Evolutionary conservation across 2,797 vertebrate species (phyloP).

Genomic region (Coccyzus lansbergi): DNA sequence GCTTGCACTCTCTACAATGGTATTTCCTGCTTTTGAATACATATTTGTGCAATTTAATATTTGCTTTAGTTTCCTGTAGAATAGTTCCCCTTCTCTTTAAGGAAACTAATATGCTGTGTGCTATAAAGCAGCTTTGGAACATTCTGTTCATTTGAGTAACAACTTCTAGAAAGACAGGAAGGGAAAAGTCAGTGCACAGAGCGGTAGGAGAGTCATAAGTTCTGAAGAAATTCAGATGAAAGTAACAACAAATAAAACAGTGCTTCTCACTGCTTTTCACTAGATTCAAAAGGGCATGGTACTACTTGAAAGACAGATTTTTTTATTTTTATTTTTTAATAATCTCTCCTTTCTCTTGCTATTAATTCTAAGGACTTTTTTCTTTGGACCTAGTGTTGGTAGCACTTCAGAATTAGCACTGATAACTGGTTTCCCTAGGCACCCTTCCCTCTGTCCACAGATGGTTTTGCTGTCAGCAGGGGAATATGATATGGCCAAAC

Average conservation of each 20-base stretch:
- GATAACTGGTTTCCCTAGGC: background rate
- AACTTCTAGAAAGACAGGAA: background rate
- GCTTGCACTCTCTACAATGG: background rate
- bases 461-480: background rate
- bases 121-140: slow-evolving; percentile 22
- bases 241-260: background rate
- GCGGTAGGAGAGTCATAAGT: background rate
- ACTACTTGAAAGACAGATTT: background rate
- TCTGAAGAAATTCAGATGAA: background rate
- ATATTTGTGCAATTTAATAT: slow-evolving; percentile 8
- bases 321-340: fast-evolving
- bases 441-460: background rate
- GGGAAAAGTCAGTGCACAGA: background rate
- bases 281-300: no score
- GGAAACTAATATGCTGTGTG: background rate
- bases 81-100: slow-evolving; percentile 26
- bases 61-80: slow-evolving; percentile 25
- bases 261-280: background rate
- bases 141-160: slow-evolving; percentile 18
- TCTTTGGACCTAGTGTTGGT: background rate
- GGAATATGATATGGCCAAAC: background rate
- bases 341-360: background rate
- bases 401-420: background rate
- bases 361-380: background rate
- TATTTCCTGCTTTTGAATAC: slow-evolving; percentile 46